Percentiles rank a stretch among this genome's conserved stretches.
These are phyloP conservation scores for Euschistus heros DNA, from an alignment of 1,140 invertebrate species.

Conservation along the genomic window DNA sequence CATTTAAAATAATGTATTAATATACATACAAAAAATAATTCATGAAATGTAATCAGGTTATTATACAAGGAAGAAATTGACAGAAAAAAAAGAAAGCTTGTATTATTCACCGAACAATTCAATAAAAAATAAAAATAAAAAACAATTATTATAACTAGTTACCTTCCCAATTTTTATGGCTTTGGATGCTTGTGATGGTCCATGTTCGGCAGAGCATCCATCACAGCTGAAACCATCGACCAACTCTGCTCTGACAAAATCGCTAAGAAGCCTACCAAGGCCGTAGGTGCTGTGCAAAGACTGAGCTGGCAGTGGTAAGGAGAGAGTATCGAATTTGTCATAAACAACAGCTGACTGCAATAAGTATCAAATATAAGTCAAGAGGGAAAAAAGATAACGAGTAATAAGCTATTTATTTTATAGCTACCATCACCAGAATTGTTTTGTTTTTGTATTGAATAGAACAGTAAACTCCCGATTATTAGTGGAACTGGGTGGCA, in stretches of 20 bases:
- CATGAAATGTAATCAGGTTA: no score
- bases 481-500: no score
- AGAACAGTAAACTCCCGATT: no score
- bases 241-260: constrained; percentile 73
- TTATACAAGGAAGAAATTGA: no score
- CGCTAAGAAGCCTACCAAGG: constrained; percentile 57
- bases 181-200: constrained; percentile 55
- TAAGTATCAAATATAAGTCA: constrained; percentile 28
- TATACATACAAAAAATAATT: no score
- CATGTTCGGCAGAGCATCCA: constrained; percentile 46
- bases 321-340: constrained; percentile 82
- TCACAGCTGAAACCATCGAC: constrained; percentile 74
- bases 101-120: no score
- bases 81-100: no score
- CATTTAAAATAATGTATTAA: no score
- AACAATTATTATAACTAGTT: constrained; percentile 22
- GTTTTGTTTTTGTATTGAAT: no score
- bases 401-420: background rate
- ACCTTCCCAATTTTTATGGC: constrained; percentile 80
- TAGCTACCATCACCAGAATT: no score
- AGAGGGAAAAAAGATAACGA: background rate
- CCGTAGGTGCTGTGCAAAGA: constrained; percentile 38
- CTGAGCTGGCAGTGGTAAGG: constrained; percentile 55
- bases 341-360: constrained; percentile 68
- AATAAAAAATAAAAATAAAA: no score